A percentile compares a stretch with the other conserved stretches of the same genome.
These are phyloP conservation scores for Zaprionus davidi DNA, from an alignment of 1,140 invertebrate species.

Conservation along the genomic window DNA sequence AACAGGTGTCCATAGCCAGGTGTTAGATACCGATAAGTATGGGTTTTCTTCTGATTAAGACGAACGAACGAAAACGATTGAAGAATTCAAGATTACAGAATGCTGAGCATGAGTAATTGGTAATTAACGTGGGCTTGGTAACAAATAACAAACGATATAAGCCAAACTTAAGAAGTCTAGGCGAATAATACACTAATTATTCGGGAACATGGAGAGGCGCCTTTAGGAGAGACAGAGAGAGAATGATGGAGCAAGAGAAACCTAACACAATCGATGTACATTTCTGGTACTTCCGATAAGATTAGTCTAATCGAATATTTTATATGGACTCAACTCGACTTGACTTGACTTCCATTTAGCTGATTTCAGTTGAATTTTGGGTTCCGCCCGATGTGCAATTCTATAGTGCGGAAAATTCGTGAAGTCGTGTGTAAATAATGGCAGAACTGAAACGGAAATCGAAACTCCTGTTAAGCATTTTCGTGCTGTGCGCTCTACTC, in stretches of 20 bases:
- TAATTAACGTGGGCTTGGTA: conserved; percentile 42
- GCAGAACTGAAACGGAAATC: conserved; percentile 22
- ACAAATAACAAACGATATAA: conserved; percentile 36
- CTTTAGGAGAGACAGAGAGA: background rate
- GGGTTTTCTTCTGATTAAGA: conserved; percentile 31
- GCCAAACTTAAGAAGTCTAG: conserved; percentile 11
- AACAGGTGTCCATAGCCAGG: conserved; percentile 66
- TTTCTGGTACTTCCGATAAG: conserved; percentile 57
- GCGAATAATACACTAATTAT: background rate
- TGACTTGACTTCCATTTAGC: conserved; percentile 28
- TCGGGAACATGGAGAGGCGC: background rate
- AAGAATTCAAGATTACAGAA: conserved; percentile 20
- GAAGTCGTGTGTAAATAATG: conserved; percentile 37
- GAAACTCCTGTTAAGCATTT: conserved; percentile 43
- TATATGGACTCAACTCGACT: conserved; percentile 28
- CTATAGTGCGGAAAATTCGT: conserved; percentile 10
- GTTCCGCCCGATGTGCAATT: conserved; percentile 20
- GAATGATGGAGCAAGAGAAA: background rate
- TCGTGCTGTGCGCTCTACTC: conserved; percentile 51
- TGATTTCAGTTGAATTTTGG: conserved; percentile 37
- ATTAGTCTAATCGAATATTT: conserved; percentile 62
- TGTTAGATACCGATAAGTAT: conserved; percentile 61
- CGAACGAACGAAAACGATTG: background rate
- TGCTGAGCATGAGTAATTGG: conserved; percentile 39
- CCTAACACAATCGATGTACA: conserved; percentile 30